These are phyloP conservation scores for Papilio polyxenes DNA, from an alignment of 1,140 invertebrate genomes.

Conservation along the genomic window DNA sequence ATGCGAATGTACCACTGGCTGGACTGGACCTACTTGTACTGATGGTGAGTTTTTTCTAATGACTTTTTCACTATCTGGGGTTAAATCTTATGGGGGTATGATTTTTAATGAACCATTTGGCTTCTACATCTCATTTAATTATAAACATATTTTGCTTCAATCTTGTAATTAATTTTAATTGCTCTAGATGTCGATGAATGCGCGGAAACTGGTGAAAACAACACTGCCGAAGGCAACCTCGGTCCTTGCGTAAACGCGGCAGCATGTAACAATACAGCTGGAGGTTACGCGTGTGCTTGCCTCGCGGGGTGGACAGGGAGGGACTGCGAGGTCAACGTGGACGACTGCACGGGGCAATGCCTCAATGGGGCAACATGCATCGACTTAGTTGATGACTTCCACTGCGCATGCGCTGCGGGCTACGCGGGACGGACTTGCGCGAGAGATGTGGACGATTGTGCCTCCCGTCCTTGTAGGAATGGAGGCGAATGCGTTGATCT, in stretches of 20 bases:
- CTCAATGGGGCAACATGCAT: conserved; percentile 92
- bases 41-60: conserved; percentile 50
- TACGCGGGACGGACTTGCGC: conserved; percentile 87
- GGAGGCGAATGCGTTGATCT: conserved; percentile 91
- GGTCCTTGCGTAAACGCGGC: conserved; percentile 90
- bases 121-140: no score
- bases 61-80: not conserved
- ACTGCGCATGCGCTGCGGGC: conserved; percentile 90
- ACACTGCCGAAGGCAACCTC: conserved; percentile 56
- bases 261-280: conserved; percentile 89
- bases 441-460: conserved; percentile 87
- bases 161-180: not conserved
- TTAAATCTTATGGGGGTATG: not conserved
- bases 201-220: conserved; percentile 58
- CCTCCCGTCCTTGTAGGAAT: conserved; percentile 90
- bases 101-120: not conserved
- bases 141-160: no score
- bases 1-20: conserved; percentile 79
- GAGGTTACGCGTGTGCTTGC: conserved; percentile 91
- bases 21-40: conserved; percentile 63
- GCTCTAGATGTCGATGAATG: conserved; percentile 85
- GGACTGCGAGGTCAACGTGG: conserved; percentile 93
- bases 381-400: conserved; percentile 91
- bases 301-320: conserved; percentile 92
- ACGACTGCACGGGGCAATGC: conserved; percentile 94